phyloP scores from a whole-genome alignment of 2,113 vertebrate genomes.

The Vireo altiloquus region DNA sequence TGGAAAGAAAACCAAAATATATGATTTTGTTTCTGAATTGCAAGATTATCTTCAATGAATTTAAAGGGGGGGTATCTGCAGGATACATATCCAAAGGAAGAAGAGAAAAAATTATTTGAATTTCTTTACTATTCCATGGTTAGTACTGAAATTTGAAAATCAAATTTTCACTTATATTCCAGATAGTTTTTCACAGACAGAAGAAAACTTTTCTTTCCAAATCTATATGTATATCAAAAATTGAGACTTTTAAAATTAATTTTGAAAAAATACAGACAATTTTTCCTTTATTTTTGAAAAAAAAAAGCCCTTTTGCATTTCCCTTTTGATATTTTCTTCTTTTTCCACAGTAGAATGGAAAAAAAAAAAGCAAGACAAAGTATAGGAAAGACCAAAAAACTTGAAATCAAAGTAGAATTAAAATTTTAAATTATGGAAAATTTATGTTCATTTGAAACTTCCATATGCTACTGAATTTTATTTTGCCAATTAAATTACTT shows the following conservation, averaged over 20 bases:
- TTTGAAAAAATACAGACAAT: neutral
- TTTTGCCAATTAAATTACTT: neutral
- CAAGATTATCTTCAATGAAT: neutral
- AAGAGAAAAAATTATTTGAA: fast-evolving
- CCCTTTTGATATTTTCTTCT: neutral
- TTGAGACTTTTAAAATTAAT: neutral
- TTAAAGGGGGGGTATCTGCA: neutral
- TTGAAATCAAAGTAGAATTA: neutral
- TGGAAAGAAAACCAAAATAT: neutral
- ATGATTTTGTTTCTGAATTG: neutral
- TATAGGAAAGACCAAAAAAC: neutral
- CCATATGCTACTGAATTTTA: neutral
- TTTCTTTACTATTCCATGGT: neutral
- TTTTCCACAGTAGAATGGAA: neutral
- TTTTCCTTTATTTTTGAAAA: neutral
- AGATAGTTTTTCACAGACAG: neutral
- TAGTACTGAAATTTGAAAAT: neutral
- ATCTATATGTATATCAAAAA: neutral
- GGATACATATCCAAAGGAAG: neutral
- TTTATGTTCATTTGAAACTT: neutral
- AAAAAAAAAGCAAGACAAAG: neutral
- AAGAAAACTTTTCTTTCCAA: neutral
- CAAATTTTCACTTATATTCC: neutral
- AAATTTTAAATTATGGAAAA: neutral
- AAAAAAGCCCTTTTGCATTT: neutral